A percentile compares a stretch with the other conserved stretches of the same genome.
Evolutionary conservation across 2,888 invertebrate species (phyloP).

Genomic region (Hololepta plana): DNA sequence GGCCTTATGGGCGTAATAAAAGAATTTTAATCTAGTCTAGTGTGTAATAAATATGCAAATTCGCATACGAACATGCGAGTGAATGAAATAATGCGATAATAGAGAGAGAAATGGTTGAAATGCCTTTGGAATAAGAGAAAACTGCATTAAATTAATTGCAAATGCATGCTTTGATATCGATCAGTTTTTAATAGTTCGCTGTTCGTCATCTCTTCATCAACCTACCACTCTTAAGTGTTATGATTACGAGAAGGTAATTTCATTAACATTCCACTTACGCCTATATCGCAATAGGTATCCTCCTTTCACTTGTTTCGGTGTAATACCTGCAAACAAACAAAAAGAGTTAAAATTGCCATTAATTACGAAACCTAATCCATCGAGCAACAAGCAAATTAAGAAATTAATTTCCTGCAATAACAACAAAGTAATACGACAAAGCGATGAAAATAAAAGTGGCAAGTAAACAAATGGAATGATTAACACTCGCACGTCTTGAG

Average conservation of each 20-base stretch:
- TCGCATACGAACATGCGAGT: too few relatives aligned
- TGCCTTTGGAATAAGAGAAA: too few relatives aligned
- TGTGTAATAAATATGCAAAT: too few relatives aligned
- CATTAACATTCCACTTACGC: slow-evolving; percentile 34
- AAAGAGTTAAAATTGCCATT: too few relatives aligned
- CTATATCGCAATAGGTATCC: slow-evolving; percentile 52
- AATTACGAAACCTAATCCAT: background rate
- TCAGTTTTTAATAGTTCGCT: slow-evolving; percentile 21
- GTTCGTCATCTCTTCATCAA: slow-evolving; percentile 60
- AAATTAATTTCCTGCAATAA: background rate
- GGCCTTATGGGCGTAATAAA: too few relatives aligned
- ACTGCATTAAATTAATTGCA: too few relatives aligned
- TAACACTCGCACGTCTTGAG: background rate
- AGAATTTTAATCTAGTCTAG: too few relatives aligned
- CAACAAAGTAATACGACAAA: background rate
- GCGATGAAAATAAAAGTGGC: background rate
- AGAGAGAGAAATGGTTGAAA: too few relatives aligned
- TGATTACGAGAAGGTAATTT: slow-evolving; percentile 27
- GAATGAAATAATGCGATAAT: too few relatives aligned
- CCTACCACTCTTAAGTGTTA: slow-evolving; percentile 60
- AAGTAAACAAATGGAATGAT: slow-evolving; percentile 1
- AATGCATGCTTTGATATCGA: too few relatives aligned
- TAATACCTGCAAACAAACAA: slow-evolving; percentile 4
- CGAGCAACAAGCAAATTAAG: background rate
- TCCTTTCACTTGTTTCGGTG: slow-evolving; percentile 45